phyloP scores from a whole-genome alignment of 1,140 invertebrate species.

The Drosophila ficusphila region DNA sequence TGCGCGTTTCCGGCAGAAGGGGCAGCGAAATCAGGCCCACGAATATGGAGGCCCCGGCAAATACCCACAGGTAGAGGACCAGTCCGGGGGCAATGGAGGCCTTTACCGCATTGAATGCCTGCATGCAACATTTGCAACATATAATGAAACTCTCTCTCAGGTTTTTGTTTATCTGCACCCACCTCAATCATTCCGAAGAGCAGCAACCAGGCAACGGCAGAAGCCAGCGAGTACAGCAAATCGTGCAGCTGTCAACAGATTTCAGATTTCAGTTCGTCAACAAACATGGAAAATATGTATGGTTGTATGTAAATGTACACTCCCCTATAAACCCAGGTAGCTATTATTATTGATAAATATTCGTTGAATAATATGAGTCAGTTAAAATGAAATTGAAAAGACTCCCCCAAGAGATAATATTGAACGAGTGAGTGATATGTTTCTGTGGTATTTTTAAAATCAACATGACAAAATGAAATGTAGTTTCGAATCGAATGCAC shows the following conservation, averaged over 20 bases:
- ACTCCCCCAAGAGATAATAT: too few species aligned
- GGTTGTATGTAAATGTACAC: too few species aligned
- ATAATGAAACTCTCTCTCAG: background rate
- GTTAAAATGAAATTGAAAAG: too few species aligned
- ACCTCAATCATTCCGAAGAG: constrained; percentile 76
- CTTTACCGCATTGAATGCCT: constrained; percentile 68
- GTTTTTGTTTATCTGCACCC: background rate
- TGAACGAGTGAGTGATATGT: too few species aligned
- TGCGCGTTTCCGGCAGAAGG: constrained; percentile 60
- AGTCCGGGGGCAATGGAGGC: constrained; percentile 38
- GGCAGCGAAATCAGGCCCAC: constrained; percentile 62
- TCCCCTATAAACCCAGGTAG: too few species aligned
- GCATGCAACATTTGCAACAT: too few species aligned
- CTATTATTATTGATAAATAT: too few species aligned
- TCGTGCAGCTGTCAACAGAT: constrained; percentile 52
- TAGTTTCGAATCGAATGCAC: too few species aligned
- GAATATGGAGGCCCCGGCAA: constrained; percentile 59
- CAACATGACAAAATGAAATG: too few species aligned
- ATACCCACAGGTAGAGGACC: constrained; percentile 64
- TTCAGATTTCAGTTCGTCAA: background rate
- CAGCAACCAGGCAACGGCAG: constrained; percentile 57
- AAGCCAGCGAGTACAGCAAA: constrained; percentile 61
- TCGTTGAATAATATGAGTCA: too few species aligned
- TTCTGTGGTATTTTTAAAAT: too few species aligned
- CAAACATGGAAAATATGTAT: too few species aligned